Evolutionary conservation across 2,113 vertebrate species (phyloP).

Genomic region (Rafetus swinhoei): DNA sequence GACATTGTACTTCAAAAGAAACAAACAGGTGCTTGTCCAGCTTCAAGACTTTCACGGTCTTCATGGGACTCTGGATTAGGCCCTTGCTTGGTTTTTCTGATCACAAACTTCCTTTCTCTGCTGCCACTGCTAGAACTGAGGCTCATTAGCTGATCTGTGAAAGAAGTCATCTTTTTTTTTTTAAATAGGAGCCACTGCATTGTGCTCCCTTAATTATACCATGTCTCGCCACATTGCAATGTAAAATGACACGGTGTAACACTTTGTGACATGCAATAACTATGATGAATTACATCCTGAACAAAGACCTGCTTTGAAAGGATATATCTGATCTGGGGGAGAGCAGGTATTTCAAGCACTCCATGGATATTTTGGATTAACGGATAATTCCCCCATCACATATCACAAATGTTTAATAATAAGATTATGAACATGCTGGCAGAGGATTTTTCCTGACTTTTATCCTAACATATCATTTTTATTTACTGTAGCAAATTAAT

Average conservation of each 20-base stretch:
- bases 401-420: slow-evolving; percentile 64
- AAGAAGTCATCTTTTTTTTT: slow-evolving; percentile 47
- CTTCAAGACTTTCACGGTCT: slow-evolving; percentile 23
- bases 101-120: slow-evolving; percentile 1
- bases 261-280: slow-evolving; percentile 80
- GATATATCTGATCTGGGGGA: slow-evolving; percentile 50
- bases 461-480: slow-evolving; percentile 32
- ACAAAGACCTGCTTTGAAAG: slow-evolving; percentile 73
- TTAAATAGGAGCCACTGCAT: slow-evolving; percentile 67
- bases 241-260: slow-evolving; percentile 80
- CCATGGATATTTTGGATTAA: slow-evolving; percentile 46
- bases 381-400: slow-evolving; percentile 16
- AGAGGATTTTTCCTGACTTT: slow-evolving; percentile 48
- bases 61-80: not conserved
- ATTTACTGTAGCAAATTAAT: slow-evolving; percentile 59
- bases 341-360: slow-evolving; percentile 52
- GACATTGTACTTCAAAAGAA: slow-evolving; percentile 20
- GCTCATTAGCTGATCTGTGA: slow-evolving; percentile 70
- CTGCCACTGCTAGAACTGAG: slow-evolving; percentile 62
- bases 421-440: slow-evolving; percentile 36
- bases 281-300: slow-evolving; percentile 82
- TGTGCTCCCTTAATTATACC: slow-evolving; percentile 79
- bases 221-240: slow-evolving; percentile 76
- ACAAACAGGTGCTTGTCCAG: not conserved
- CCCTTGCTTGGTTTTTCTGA: slow-evolving; percentile 45